These are phyloP conservation scores for Astreopora myriophthalma DNA, from an alignment of 64 coral and sea anemone species.

Conservation along the genomic window DNA sequence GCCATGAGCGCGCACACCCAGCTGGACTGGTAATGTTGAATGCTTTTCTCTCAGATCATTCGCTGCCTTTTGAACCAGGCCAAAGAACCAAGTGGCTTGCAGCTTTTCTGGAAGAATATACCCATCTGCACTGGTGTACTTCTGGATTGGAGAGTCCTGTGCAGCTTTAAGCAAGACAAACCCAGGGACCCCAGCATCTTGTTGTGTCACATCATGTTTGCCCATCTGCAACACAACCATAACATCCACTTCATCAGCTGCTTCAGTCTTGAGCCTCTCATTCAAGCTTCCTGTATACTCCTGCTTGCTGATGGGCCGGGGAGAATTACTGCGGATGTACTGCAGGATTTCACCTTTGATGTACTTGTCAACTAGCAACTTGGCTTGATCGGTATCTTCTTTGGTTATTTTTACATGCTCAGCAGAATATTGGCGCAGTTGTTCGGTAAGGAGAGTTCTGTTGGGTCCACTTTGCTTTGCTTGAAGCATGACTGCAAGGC, in stretches of 20 bases:
- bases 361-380: conserved; percentile 48
- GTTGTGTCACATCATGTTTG: conserved; percentile 48
- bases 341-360: conserved; percentile 35
- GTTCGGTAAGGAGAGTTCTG: conserved; percentile 2
- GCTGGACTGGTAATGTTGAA: background rate
- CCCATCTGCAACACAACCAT: conserved; percentile 77
- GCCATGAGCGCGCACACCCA: conserved; percentile 67
- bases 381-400: conserved; percentile 39
- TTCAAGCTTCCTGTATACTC: conserved; percentile 70
- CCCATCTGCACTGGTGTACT: conserved; percentile 42
- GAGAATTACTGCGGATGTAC: conserved; percentile 55
- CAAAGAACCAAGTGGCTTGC: conserved; percentile 71
- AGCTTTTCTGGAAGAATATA: conserved; percentile 73
- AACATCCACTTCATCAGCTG: conserved; percentile 81
- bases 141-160: conserved; percentile 31
- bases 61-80: conserved; percentile 58
- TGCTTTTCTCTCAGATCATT: conserved; percentile 4
- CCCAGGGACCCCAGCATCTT: conserved; percentile 55
- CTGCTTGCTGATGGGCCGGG: conserved; percentile 38
- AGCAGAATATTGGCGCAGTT: conserved; percentile 58
- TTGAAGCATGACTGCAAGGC: conserved; percentile 16
- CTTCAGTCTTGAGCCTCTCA: conserved; percentile 81
- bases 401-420: conserved; percentile 58
- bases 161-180: conserved; percentile 59
- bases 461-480: background rate